These are phyloP conservation scores for Saxidomus purpurata DNA, from an alignment of 1,140 invertebrate species.

Conservation along the genomic window DNA sequence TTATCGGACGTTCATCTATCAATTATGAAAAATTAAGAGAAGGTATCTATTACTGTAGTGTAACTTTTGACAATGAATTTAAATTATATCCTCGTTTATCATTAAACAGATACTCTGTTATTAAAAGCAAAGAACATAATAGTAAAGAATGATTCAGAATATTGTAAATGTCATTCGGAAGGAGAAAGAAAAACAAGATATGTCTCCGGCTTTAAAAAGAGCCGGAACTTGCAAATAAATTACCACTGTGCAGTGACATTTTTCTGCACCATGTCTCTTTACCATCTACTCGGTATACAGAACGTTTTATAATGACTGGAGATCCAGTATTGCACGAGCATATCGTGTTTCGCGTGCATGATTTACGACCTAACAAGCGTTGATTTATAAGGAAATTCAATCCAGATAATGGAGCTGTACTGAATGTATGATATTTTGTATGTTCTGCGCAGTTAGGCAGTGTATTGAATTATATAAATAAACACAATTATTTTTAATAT, in stretches of 20 bases:
- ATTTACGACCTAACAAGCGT: neutral
- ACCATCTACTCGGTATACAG: neutral
- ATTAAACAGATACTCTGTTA: neutral
- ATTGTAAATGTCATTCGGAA: neutral
- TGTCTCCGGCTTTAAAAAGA: neutral
- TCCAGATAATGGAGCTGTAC: neutral
- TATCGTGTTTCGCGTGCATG: neutral
- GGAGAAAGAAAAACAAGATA: neutral
- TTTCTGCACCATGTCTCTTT: neutral
- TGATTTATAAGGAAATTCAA: slow-evolving; percentile 3
- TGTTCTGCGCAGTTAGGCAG: neutral
- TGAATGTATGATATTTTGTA: neutral
- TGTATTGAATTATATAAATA: too few species aligned
- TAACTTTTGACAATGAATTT: neutral
- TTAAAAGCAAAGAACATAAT: neutral
- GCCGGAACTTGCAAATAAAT: neutral
- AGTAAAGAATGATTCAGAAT: neutral
- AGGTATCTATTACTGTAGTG: too few species aligned
- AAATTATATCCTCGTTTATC: neutral
- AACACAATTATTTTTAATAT: too few species aligned
- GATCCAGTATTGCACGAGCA: neutral
- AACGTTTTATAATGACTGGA: neutral
- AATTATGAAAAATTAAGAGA: too few species aligned
- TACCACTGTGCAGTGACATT: neutral
- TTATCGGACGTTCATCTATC: too few species aligned